phyloP scores from a whole-genome alignment of 2,888 invertebrate species.

The Drosophila borealis region DNA sequence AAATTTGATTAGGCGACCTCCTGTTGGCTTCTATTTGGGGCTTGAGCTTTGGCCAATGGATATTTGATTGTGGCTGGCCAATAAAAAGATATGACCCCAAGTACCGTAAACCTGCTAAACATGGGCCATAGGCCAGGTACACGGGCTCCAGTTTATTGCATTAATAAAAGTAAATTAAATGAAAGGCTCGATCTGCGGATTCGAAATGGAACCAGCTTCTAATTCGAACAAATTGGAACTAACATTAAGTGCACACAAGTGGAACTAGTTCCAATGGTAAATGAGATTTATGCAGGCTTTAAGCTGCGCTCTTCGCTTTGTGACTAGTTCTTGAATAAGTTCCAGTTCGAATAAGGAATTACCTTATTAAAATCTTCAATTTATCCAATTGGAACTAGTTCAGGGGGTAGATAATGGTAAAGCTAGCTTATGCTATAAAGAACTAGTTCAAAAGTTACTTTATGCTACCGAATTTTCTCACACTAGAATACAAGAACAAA shows the following conservation, averaged over 20 bases:
- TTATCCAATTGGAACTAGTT: too few relatives aligned
- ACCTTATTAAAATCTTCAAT: too few relatives aligned
- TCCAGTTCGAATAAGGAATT: neutral
- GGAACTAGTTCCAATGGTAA: constrained; percentile 1
- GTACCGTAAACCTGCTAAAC: constrained; percentile 38
- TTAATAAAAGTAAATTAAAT: constrained; percentile 16
- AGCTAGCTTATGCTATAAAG: too few relatives aligned
- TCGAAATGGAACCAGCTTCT: constrained; percentile 3
- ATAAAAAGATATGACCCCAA: constrained; percentile 48
- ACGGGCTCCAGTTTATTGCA: constrained; percentile 20
- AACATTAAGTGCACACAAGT: neutral
- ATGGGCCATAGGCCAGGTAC: constrained; percentile 14
- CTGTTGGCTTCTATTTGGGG: constrained; percentile 15
- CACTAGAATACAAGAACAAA: too few relatives aligned
- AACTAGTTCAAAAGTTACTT: too few relatives aligned
- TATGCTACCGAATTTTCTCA: too few relatives aligned
- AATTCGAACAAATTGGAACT: neutral
- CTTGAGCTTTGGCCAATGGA: constrained; percentile 27
- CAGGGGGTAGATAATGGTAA: too few relatives aligned
- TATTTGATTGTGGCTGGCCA: constrained; percentile 51
- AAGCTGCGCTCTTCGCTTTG: neutral
- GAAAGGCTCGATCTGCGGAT: constrained; percentile 2
- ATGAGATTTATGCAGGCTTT: neutral
- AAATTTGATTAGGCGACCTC: constrained; percentile 58
- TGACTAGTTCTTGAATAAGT: neutral